Percentiles rank a stretch among this genome's conserved stretches.
These are phyloP conservation scores for Eptatretus burgeri DNA, from an alignment of 2,113 vertebrate genomes.

Conservation along the genomic window DNA sequence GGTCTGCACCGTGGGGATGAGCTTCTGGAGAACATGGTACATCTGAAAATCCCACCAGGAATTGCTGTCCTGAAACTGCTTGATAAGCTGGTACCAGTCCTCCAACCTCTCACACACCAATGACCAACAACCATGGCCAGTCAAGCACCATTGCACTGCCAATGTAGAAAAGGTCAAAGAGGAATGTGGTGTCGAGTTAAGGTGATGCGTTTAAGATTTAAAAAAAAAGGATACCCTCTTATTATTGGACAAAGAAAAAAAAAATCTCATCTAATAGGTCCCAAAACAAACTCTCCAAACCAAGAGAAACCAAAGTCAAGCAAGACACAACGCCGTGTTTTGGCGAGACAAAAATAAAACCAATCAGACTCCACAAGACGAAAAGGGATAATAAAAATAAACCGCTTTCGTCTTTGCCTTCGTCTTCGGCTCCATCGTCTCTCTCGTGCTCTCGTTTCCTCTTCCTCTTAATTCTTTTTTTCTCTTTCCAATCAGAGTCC, in stretches of 20 bases:
- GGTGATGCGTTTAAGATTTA: background rate
- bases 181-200: background rate
- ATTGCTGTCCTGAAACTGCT: constrained; percentile 58
- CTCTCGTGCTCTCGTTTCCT: background rate
- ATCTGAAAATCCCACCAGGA: constrained; percentile 65
- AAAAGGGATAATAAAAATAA: background rate
- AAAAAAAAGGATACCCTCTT: background rate
- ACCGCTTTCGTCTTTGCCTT: background rate
- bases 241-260: background rate
- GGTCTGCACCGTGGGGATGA: constrained; percentile 81
- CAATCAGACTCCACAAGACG: background rate
- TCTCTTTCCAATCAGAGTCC: constrained; percentile 4
- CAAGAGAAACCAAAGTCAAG: background rate
- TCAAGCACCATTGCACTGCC: background rate
- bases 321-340: background rate
- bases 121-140: constrained; percentile 39
- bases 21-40: constrained; percentile 72
- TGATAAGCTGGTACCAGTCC: constrained; percentile 59
- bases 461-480: background rate
- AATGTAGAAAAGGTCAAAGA: background rate
- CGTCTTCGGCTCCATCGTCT: too few relatives aligned
- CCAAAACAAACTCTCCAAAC: background rate
- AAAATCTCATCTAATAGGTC: background rate
- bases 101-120: constrained; percentile 70
- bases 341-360: background rate